phyloP scores from a whole-genome alignment of 2,113 vertebrate genomes.

The Mesitornis unicolor region DNA sequence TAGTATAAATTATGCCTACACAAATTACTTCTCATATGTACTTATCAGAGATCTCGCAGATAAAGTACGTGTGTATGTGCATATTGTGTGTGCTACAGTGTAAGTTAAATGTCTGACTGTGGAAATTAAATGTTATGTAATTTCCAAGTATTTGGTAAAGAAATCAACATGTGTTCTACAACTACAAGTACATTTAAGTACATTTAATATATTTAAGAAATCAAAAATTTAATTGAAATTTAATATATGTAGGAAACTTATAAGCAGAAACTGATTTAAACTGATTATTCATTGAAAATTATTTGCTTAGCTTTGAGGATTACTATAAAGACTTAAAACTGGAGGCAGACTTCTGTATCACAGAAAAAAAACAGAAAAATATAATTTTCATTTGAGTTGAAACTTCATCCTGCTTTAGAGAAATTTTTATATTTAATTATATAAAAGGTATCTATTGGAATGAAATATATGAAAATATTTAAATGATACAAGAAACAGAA shows the following conservation, averaged over 20 bases:
- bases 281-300: not conserved
- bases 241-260: not conserved
- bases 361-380: not conserved
- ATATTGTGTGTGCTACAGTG: not conserved
- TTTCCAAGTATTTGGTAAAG: not conserved
- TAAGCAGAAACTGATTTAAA: not conserved
- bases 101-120: not conserved
- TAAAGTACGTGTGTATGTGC: not conserved
- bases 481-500: not conserved
- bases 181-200: not conserved
- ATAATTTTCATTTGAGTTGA: not conserved
- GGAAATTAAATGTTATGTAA: not conserved
- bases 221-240: too few species aligned
- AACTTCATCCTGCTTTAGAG: not conserved
- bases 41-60: not conserved
- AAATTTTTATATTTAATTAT: not conserved
- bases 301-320: not conserved
- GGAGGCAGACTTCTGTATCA: not conserved
- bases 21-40: not conserved
- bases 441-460: not conserved
- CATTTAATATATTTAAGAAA: not conserved
- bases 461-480: not conserved
- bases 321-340: not conserved
- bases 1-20: not conserved
- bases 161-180: not conserved